A percentile compares a stretch with the other conserved stretches of the same genome.
These are phyloP conservation scores for Formica exsecta DNA, from an alignment of 1,140 invertebrate species.

Conservation along the genomic window DNA sequence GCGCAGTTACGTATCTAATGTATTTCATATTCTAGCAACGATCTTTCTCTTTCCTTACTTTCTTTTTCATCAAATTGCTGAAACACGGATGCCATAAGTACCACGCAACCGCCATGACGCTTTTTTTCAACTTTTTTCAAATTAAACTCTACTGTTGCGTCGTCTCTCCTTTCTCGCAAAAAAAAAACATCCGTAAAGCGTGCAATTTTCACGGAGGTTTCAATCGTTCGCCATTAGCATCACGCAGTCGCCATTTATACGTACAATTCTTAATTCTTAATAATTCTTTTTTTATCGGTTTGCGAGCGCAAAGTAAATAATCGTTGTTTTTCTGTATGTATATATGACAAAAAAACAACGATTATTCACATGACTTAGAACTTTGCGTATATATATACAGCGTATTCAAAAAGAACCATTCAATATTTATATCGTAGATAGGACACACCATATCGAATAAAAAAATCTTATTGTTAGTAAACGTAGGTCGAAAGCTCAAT, in stretches of 20 bases:
- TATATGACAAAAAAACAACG: too few species aligned
- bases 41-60: background rate
- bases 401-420: too few species aligned
- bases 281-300: conserved; percentile 11
- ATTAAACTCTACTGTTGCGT: conserved; percentile 13
- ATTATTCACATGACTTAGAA: too few species aligned
- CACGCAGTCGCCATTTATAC: background rate
- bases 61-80: background rate
- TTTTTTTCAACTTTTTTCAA: background rate
- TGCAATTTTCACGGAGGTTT: conserved; percentile 38
- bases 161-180: conserved; percentile 7
- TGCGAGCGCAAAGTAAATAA: background rate
- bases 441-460: too few species aligned
- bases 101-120: background rate
- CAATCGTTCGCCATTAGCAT: conserved; percentile 37
- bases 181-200: background rate
- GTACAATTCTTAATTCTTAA: background rate
- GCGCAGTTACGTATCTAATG: background rate
- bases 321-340: background rate
- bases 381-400: too few species aligned
- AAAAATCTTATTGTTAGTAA: too few species aligned
- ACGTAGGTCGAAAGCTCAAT: too few species aligned
- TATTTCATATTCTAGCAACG: background rate
- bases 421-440: too few species aligned
- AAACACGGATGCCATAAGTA: background rate